Evolutionary conservation across 2,888 invertebrate genomes (phyloP).

Genomic region (Meliscaeva auricollis): DNA sequence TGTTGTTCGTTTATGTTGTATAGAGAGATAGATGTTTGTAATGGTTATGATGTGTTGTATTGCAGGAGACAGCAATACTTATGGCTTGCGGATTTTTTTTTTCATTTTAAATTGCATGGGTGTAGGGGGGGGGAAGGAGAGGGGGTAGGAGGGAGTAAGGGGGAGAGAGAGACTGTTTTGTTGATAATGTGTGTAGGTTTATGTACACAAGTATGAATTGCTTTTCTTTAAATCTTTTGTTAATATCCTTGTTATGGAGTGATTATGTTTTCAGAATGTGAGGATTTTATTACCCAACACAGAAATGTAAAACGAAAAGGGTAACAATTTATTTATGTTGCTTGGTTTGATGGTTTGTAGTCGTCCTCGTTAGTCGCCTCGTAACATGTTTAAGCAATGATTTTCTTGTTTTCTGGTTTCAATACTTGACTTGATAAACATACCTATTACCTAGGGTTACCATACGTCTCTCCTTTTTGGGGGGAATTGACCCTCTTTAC

Average conservation of each 20-base stretch:
- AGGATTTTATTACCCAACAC: slow-evolving; percentile 43
- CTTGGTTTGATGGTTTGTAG: no score
- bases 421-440: no score
- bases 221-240: slow-evolving; percentile 69
- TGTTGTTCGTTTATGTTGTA: slow-evolving; percentile 11
- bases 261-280: slow-evolving; percentile 69
- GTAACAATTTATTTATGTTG: neutral
- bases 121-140: neutral
- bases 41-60: slow-evolving; percentile 44
- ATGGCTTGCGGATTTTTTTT: slow-evolving; percentile 36
- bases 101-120: neutral
- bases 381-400: no score
- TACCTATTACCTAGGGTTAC: no score
- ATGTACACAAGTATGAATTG: slow-evolving; percentile 48
- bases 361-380: no score
- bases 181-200: slow-evolving; percentile 40
- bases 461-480: no score
- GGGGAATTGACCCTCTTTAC: no score
- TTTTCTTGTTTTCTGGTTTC: no score
- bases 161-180: neutral
- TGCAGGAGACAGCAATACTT: slow-evolving; percentile 43
- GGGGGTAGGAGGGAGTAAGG: no score
- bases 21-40: slow-evolving; percentile 11
- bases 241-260: slow-evolving; percentile 75
- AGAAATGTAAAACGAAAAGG: neutral